These are phyloP conservation scores for Mimas tiliae DNA, from an alignment of 2,888 invertebrate genomes.

Conservation along the genomic window DNA sequence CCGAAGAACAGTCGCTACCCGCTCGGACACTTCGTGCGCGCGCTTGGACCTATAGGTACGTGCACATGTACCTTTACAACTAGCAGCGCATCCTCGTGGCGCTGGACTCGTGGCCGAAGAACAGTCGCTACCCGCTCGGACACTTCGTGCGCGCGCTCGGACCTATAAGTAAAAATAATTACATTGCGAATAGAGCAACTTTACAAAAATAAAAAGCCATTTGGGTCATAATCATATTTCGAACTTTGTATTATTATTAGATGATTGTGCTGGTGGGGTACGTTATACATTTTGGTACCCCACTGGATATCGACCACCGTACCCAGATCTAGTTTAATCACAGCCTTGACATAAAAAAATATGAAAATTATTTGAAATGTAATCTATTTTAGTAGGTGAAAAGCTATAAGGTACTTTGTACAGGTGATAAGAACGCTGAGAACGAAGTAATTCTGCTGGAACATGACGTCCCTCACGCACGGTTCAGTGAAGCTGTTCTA, in stretches of 20 bases:
- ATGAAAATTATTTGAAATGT: no score
- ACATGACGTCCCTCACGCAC: slow-evolving; percentile 98
- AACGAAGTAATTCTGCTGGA: slow-evolving; percentile 98
- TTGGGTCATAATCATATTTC: no score
- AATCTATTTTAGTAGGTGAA: no score
- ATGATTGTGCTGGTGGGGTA: no score
- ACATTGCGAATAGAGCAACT: no score
- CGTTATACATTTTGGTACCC: no score
- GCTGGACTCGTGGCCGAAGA: slow-evolving; percentile 97
- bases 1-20: slow-evolving; percentile 96
- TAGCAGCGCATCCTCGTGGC: no score
- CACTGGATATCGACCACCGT: no score
- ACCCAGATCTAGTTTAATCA: no score
- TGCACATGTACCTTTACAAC: neutral
- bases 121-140: slow-evolving; percentile 96
- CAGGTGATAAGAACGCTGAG: slow-evolving; percentile 97
- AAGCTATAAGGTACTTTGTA: neutral
- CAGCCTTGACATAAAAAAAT: no score
- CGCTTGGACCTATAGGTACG: slow-evolving; percentile 91
- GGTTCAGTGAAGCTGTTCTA: slow-evolving; percentile 97
- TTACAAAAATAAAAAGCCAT: no score
- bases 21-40: slow-evolving; percentile 97
- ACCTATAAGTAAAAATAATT: slow-evolving; percentile 87
- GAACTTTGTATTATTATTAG: no score
- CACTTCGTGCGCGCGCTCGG: slow-evolving; percentile 98